A percentile compares a stretch with the other conserved stretches of the same genome.
Conservation (phyloP, 1,140 invertebrate genomes). For the Whitmania pigra region DNA sequence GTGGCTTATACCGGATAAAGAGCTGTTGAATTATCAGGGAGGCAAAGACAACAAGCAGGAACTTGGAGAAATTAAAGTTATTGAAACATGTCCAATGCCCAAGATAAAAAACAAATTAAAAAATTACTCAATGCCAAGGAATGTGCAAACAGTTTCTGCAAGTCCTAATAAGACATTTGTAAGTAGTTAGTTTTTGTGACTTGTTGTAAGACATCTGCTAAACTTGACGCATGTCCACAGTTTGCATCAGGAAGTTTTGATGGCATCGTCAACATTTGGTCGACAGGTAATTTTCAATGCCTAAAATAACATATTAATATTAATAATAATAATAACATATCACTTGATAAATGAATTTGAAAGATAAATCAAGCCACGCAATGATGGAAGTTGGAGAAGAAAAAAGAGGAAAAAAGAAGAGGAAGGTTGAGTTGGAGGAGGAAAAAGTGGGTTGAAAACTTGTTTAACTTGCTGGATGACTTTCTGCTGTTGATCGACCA, state of each 20-base stretch:
- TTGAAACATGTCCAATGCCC: background rate
- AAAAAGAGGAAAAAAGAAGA: too few relatives aligned
- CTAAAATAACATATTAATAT: too few relatives aligned
- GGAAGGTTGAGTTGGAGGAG: too few relatives aligned
- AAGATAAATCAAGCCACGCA: too few relatives aligned
- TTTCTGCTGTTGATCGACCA: too few relatives aligned
- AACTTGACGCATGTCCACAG: background rate
- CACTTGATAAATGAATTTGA: too few relatives aligned
- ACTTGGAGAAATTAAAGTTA: background rate
- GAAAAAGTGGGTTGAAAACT: too few relatives aligned
- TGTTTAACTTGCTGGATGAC: too few relatives aligned
- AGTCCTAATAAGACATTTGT: conserved; percentile 1
- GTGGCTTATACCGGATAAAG: background rate
- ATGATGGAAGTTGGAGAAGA: too few relatives aligned
- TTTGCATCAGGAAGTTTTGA: background rate
- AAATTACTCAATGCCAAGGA: background rate
- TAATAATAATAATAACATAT: too few relatives aligned
- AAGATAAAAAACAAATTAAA: background rate
- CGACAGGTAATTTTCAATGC: background rate
- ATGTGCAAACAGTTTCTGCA: conserved; percentile 1
- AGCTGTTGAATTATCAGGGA: background rate
- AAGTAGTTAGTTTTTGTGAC: background rate
- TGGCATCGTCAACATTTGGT: background rate
- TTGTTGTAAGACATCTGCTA: background rate
- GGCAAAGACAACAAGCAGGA: background rate